Base-by-base conservation (phyloP, 2,797 vertebrate genomes). In the Thalassophryne amazonica region DNA sequence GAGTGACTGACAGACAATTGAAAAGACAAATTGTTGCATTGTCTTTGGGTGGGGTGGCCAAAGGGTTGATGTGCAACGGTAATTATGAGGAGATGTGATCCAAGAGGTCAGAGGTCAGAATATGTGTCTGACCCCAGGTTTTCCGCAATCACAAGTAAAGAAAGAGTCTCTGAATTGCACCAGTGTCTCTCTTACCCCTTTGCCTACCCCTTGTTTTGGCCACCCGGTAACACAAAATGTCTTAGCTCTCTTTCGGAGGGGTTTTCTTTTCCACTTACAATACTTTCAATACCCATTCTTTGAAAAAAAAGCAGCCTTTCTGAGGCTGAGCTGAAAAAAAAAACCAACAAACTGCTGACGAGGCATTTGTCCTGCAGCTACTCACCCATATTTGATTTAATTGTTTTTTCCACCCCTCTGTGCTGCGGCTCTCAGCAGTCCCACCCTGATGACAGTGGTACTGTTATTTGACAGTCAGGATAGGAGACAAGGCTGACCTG, bases 11-110 rank as follows among this genome's bases (percentile, higher is more conserved):
- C 93, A 91, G 91, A 94, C 92, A 95, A 94, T 94, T 91, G 92
- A 92, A 93, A 93, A 93, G 93, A 96, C 93, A 96, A 96, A 95
- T 95, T 96, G 93, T 93, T 88, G 86, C 92, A 93, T 93, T 95
- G 94, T 96, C 85, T 91, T 90, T 91, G 87, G 78, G 69, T 77
- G 90, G 89, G 90, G 86, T 90, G 77, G 80, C 74, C 87, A 65
- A 81, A 80, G 86, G 88, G 83, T 87, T 86, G 86, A 91, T 89
- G 92, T 78, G 85, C 91, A 91, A 84, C 93, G 91, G 92, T 94
- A 94, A 94, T 95, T 93, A 93, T 46, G 74, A 90, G 42, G 84
- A 90, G 90, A 91, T 73, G 92, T 92, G 91, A 93, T 91, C 85
- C 87, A 54, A 49, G 69, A 81, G 93, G 92, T 92, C 90, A 90